These are phyloP conservation scores for Harpalus rubripes DNA, from an alignment of 2,888 invertebrate genomes.

Conservation along the genomic window DNA sequence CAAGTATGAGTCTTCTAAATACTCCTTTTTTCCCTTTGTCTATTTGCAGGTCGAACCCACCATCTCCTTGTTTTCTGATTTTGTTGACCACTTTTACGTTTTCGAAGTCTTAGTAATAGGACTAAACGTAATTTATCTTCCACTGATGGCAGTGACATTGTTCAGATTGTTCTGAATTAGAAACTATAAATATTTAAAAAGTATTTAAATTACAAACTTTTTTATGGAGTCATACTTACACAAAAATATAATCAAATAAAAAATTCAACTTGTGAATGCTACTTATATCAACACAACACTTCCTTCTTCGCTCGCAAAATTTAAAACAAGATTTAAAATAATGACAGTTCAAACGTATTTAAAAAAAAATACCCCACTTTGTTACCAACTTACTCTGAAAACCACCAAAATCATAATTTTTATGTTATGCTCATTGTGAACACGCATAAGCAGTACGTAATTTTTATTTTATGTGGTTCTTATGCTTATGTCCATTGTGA, in stretches of 20 bases:
- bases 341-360: too few relatives aligned
- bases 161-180: not conserved
- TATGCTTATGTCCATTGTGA: too few relatives aligned
- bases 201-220: not conserved
- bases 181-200: not conserved
- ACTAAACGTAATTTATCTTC: not conserved
- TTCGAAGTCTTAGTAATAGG: not conserved
- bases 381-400: not conserved
- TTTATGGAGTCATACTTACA: not conserved
- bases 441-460: too few relatives aligned
- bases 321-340: too few relatives aligned
- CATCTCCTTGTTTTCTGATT: not conserved
- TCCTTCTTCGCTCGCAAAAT: not conserved
- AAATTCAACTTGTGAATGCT: not conserved
- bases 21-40: not conserved
- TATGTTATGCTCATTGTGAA: not conserved
- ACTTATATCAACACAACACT: not conserved
- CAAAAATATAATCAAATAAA: not conserved
- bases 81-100: not conserved
- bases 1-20: constrained; percentile 11
- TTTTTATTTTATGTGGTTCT: too few relatives aligned
- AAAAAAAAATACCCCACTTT: not conserved
- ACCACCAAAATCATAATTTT: not conserved
- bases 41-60: constrained; percentile 5
- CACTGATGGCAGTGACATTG: not conserved